Base-by-base conservation (phyloP, 2,888 invertebrate species). In the Trilocha varians region DNA sequence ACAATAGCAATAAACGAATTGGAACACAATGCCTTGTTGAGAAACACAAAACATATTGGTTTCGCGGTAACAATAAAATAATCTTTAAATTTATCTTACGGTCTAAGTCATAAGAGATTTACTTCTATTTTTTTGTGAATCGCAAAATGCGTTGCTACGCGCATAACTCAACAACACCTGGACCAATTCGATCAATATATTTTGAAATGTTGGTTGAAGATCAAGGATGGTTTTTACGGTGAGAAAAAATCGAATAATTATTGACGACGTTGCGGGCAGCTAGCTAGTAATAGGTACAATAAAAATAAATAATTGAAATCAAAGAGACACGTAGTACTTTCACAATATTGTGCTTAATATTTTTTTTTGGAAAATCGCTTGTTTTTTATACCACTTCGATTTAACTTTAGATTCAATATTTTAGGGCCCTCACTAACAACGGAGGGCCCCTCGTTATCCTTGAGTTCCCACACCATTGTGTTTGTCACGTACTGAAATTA, bases 21-120 rank as follows among this genome's bases (percentile, higher is more conserved):
- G 48, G 55, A 49, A 52, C 52, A 53, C 50, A 49, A 52, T 36
- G 36, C 33, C 40, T 14, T 47, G 40, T 41, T 44, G 45, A 50
- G 49, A 54, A 59, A 65, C 69, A 66, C 79, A 65, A 78, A 77
- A 61, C 57, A 70, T 72, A 72, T 72, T 62, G 59, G 57, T 57
- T 70, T 77, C 69, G 65, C 49, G 63, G 67, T 66, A 76, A 65
- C 52, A 61, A 60, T 62, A 57, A 53, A 59, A 59, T 65, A 60
- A 57, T 58, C 49, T 53, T 55, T 61, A 55, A 54, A 38, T 42
- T 37, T 18, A 16, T 16, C 3, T 18, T 9, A n/a, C 41, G 49
- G 39, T 47, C 14, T 42, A 55, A 52, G 43, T 36, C 16, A 47
- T 25, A 39, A 43, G 49, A 40, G 41, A n/a, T n/a, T n/a, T n/a